These are phyloP conservation scores for Vulpes ferrilata DNA, from an alignment of 2,113 vertebrate species.

Conservation along the genomic window DNA sequence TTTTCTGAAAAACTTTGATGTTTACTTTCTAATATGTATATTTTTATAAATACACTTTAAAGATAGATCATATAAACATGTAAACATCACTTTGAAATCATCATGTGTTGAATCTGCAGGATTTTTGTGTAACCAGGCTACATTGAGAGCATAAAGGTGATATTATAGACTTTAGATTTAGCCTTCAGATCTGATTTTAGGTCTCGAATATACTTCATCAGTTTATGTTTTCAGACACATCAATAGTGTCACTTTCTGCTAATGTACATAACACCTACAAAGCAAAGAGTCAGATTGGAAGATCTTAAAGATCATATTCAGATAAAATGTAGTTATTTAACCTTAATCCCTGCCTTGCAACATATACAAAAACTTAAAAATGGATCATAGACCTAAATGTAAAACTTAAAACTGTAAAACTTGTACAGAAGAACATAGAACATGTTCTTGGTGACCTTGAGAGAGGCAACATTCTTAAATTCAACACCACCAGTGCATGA, in stretches of 20 bases:
- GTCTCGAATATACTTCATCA: background rate
- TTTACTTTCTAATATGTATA: background rate
- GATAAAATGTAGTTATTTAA: background rate
- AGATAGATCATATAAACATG: background rate
- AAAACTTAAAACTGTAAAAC: background rate
- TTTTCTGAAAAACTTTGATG: background rate
- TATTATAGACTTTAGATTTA: background rate
- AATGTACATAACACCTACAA: background rate
- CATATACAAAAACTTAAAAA: background rate
- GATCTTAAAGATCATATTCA: background rate
- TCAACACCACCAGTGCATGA: background rate
- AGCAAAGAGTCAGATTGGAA: background rate
- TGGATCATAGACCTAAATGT: background rate
- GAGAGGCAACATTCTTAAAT: background rate
- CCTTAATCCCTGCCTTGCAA: background rate
- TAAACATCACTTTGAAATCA: background rate
- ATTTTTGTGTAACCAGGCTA: background rate
- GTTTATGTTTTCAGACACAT: background rate
- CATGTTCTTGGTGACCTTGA: background rate
- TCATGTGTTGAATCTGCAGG: background rate
- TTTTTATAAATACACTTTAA: background rate
- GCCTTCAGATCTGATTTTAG: background rate
- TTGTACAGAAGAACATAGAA: background rate
- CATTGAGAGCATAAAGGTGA: background rate
- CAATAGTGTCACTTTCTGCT: background rate